These are phyloP conservation scores for Bombylius discolor DNA, from an alignment of 2,888 invertebrate genomes.

Conservation along the genomic window DNA sequence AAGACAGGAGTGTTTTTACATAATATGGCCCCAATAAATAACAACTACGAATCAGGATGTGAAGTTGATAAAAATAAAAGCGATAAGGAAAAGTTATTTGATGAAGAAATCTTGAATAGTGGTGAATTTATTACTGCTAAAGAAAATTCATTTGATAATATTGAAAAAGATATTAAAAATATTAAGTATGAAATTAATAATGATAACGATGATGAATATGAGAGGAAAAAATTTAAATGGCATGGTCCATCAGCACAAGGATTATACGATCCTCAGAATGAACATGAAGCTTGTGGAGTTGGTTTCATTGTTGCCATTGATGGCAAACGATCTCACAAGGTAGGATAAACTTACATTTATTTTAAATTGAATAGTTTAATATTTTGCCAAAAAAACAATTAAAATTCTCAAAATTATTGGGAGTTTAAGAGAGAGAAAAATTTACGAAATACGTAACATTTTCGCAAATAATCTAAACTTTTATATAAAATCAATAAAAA, in stretches of 20 bases:
- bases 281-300: slow-evolving; percentile 97
- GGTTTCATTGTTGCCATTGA: slow-evolving; percentile 98
- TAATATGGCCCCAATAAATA: slow-evolving; percentile 36
- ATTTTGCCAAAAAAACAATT: background rate
- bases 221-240: slow-evolving; percentile 48
- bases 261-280: slow-evolving; percentile 90
- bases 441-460: background rate
- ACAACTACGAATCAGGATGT: slow-evolving; percentile 34
- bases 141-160: background rate
- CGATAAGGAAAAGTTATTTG: slow-evolving; percentile 14
- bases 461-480: too few relatives aligned
- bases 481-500: too few relatives aligned
- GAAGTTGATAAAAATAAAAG: slow-evolving; percentile 24
- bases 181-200: background rate
- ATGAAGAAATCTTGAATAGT: background rate
- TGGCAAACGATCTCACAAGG: slow-evolving; percentile 84
- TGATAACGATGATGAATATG: slow-evolving; percentile 5
- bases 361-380: background rate
- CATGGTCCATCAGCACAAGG: slow-evolving; percentile 76
- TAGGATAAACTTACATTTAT: slow-evolving; percentile 28
- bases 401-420: background rate
- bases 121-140: background rate
- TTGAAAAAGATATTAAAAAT: background rate
- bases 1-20: slow-evolving; percentile 19
- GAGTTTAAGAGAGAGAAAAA: background rate